phyloP scores from a whole-genome alignment of 2,888 invertebrate species.

The Tipula vernalis region DNA sequence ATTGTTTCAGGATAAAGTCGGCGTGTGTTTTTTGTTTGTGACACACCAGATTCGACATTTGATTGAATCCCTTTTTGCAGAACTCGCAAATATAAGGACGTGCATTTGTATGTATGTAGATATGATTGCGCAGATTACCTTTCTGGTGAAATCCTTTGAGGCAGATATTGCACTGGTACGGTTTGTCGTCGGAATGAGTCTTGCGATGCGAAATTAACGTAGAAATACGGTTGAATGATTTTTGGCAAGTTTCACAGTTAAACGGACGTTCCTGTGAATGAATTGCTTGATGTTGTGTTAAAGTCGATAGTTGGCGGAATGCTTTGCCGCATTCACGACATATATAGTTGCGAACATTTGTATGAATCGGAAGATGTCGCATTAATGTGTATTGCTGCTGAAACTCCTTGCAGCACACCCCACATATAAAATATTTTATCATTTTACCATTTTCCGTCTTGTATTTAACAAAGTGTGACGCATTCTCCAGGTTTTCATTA shows the following conservation, averaged over 20 bases:
- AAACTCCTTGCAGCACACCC: conserved; percentile 60
- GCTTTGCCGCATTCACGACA: conserved; percentile 62
- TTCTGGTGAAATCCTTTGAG: conserved; percentile 71
- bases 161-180: conserved; percentile 59
- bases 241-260: conserved; percentile 59
- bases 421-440: conserved; percentile 60
- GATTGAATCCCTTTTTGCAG: conserved; percentile 65
- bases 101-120: conserved; percentile 67
- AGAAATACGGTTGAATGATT: conserved; percentile 66
- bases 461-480: conserved; percentile 53
- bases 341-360: conserved; percentile 62
- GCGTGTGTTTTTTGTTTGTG: conserved; percentile 39
- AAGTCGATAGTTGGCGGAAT: conserved; percentile 59
- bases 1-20: conserved; percentile 10
- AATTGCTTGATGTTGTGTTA: conserved; percentile 66
- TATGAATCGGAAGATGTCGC: conserved; percentile 64
- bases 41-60: conserved; percentile 67
- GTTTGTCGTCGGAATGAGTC: conserved; percentile 61
- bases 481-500: conserved; percentile 44
- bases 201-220: conserved; percentile 70
- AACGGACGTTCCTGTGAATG: conserved; percentile 64
- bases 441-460: conserved; percentile 53
- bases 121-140: conserved; percentile 66
- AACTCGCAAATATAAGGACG: conserved; percentile 63
- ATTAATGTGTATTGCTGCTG: conserved; percentile 64